phyloP scores from a whole-genome alignment of 2,113 vertebrate species.

The Pogona vitticeps region DNA sequence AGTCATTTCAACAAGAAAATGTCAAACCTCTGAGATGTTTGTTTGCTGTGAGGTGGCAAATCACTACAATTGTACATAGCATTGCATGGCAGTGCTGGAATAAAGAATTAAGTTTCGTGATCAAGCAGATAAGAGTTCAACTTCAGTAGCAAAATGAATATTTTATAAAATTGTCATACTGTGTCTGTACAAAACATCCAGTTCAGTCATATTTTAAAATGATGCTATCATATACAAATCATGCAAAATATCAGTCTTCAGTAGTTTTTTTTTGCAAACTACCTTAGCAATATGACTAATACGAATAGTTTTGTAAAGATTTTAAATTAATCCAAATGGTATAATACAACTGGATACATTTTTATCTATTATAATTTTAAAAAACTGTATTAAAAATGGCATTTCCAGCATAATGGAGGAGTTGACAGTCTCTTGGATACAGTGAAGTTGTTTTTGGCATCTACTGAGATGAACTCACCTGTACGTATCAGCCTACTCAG shows the following conservation, averaged over 20 bases:
- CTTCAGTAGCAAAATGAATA: conserved; percentile 45
- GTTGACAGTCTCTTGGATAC: conserved; percentile 43
- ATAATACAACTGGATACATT: conserved; percentile 12
- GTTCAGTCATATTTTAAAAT: conserved; percentile 50
- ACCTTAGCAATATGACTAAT: conserved; percentile 42
- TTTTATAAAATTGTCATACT: conserved; percentile 51
- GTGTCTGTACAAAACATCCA: conserved; percentile 56
- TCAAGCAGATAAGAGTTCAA: conserved; percentile 54
- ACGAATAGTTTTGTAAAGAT: not conserved
- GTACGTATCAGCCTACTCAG: not conserved
- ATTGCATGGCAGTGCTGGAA: too few relatives aligned
- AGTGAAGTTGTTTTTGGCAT: conserved; percentile 28
- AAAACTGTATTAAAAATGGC: conserved; percentile 22
- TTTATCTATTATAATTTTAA: conserved; percentile 13
- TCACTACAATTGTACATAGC: too few relatives aligned
- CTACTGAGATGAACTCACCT: conserved; percentile 53
- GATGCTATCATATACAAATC: conserved; percentile 56
- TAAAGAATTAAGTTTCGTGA: conserved; percentile 49
- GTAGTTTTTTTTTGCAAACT: conserved; percentile 49
- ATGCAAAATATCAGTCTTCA: conserved; percentile 60
- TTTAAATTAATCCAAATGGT: not conserved
- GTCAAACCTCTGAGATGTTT: too few relatives aligned
- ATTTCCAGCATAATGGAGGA: conserved; percentile 35
- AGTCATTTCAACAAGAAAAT: too few relatives aligned
- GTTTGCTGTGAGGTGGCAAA: too few relatives aligned